phyloP scores from a whole-genome alignment of 2,888 invertebrate genomes.

The Crepidodera aurea region DNA sequence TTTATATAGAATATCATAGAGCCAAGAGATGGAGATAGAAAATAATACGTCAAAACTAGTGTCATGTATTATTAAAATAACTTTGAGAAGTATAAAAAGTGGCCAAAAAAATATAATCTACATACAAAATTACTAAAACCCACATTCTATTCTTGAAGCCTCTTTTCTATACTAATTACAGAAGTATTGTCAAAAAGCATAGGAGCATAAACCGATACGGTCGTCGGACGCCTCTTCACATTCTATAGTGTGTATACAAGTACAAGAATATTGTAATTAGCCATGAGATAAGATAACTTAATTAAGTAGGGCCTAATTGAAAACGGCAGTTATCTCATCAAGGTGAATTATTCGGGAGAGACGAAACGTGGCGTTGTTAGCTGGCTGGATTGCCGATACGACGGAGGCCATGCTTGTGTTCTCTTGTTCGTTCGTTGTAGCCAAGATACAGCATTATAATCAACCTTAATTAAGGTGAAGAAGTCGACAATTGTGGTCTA shows the following conservation, averaged over 20 bases:
- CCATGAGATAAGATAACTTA: conserved; percentile 53
- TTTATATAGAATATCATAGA: no score
- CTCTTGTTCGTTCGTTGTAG: background rate
- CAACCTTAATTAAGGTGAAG: conserved; percentile 16
- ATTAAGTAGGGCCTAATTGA: conserved; percentile 56
- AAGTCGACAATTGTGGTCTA: conserved; percentile 2
- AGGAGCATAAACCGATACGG: conserved; percentile 17
- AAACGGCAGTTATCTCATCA: conserved; percentile 58
- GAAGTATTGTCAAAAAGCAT: conserved; percentile 9
- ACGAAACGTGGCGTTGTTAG: conserved; percentile 37
- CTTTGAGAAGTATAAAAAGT: no score
- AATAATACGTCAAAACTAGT: no score
- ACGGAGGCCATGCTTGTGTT: background rate
- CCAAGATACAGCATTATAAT: conserved; percentile 5
- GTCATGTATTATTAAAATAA: no score
- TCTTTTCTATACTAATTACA: conserved; percentile 4
- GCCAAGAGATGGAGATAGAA: no score
- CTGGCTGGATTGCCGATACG: conserved; percentile 5
- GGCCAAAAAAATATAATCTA: no score
- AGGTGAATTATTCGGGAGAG: conserved; percentile 55
- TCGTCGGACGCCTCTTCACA: conserved; percentile 20
- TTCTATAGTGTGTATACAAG: conserved; percentile 27
- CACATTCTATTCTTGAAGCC: no score
- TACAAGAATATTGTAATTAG: conserved; percentile 53
- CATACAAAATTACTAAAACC: no score